Conservation (phyloP, 1,140 invertebrate species). For the Euura saliciscinereae region DNA sequence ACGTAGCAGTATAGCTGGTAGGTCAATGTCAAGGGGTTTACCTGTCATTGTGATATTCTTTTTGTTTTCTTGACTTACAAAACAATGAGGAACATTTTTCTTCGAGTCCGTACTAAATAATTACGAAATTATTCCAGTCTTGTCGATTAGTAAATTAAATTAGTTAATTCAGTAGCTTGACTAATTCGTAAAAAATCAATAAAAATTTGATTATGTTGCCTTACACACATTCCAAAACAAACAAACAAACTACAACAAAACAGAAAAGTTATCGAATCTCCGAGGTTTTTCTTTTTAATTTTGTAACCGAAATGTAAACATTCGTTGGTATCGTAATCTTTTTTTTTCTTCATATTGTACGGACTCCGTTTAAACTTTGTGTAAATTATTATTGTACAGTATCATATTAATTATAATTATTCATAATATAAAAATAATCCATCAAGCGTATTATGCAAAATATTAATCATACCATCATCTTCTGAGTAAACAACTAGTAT, state of each 20-base stretch:
- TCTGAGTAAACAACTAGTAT: slow-evolving; percentile 32
- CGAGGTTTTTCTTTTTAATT: background rate
- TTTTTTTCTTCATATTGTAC: background rate
- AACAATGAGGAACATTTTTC: background rate
- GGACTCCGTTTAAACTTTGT: background rate
- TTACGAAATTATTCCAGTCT: background rate
- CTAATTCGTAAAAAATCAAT: too few species aligned
- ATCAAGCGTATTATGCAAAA: slow-evolving; percentile 13
- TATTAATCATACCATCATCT: slow-evolving; percentile 25
- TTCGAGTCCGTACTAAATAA: background rate
- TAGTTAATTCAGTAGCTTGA: background rate
- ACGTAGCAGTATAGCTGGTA: slow-evolving; percentile 27
- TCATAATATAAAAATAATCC: slow-evolving; percentile 6
- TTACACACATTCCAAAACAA: background rate
- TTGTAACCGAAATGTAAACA: background rate
- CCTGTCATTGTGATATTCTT: slow-evolving; percentile 54
- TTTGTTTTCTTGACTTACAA: slow-evolving; percentile 29
- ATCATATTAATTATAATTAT: slow-evolving; percentile 20
- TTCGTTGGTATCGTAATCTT: background rate
- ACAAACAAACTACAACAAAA: too few species aligned
- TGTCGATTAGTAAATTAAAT: background rate
- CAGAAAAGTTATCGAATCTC: background rate
- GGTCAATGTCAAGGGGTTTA: slow-evolving; percentile 48
- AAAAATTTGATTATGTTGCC: background rate
- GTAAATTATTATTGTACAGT: slow-evolving; percentile 44